These are phyloP conservation scores for Lysandra bellargus DNA, from an alignment of 2,888 invertebrate genomes.

Conservation along the genomic window DNA sequence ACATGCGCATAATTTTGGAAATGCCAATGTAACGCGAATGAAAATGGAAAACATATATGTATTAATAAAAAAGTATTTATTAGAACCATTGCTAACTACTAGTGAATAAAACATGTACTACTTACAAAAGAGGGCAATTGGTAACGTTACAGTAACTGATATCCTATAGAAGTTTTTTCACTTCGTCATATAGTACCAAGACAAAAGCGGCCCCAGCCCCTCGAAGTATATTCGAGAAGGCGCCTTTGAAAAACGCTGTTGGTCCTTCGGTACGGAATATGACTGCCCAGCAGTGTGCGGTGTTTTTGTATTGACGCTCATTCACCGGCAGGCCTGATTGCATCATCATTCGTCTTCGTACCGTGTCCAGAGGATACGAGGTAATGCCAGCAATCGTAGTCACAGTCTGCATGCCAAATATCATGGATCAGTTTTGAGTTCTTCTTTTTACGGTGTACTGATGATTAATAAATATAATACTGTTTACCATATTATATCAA, in stretches of 20 bases:
- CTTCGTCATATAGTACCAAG: conserved; percentile 92
- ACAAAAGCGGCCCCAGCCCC: conserved; percentile 96
- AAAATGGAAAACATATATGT: background rate
- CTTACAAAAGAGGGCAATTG: background rate
- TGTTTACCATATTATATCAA: too few species aligned
- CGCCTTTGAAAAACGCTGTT: conserved; percentile 96
- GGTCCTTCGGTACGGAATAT: conserved; percentile 90
- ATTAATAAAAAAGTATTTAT: background rate
- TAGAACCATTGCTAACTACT: background rate
- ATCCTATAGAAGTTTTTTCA: conserved; percentile 83
- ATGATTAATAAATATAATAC: background rate
- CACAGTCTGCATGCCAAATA: conserved; percentile 69
- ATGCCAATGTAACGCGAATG: background rate
- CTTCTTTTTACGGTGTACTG: background rate
- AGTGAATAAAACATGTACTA: background rate
- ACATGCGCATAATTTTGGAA: background rate
- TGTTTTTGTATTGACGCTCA: conserved; percentile 93
- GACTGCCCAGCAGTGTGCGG: conserved; percentile 92
- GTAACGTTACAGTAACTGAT: background rate
- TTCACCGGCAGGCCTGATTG: conserved; percentile 90
- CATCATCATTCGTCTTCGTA: conserved; percentile 99
- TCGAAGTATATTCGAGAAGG: conserved; percentile 94
- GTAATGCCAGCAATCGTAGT: conserved; percentile 91
- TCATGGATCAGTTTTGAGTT: background rate
- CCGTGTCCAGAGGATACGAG: conserved; percentile 97